A percentile compares a stretch with the other conserved stretches of the same genome.
phyloP scores from a whole-genome alignment of 2,113 vertebrate genomes.

The Nothoprocta pentlandii region DNA sequence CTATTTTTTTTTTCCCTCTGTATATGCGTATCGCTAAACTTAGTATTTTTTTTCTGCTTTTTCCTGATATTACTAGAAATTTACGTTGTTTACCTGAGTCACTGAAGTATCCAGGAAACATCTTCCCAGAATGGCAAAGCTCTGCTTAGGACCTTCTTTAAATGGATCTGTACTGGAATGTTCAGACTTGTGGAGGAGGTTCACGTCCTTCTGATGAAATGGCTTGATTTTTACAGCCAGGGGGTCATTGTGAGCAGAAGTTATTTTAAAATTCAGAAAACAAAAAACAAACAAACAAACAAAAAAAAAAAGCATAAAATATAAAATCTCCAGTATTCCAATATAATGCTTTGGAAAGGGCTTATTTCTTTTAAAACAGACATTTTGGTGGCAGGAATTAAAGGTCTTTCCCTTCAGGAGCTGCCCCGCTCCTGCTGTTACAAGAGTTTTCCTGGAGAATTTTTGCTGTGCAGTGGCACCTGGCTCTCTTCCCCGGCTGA shows the following conservation, averaged over 20 bases:
- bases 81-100: not conserved
- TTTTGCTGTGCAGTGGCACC: accelerated
- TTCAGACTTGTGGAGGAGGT: not conserved
- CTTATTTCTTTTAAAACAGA: not conserved
- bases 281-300: not conserved
- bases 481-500: not conserved
- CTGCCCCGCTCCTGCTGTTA: not conserved
- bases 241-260: not conserved
- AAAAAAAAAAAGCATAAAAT: not conserved
- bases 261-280: not conserved
- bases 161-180: accelerated
- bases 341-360: not conserved
- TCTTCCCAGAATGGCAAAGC: not conserved
- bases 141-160: not conserved
- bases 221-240: not conserved
- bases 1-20: not conserved
- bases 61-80: not conserved
- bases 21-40: not conserved
- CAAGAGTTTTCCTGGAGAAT: accelerated
- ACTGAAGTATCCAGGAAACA: not conserved
- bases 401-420: accelerated
- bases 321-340: not conserved
- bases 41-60: not conserved
- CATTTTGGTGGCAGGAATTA: not conserved
- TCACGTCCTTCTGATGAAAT: not conserved